Conservation (phyloP, 1,140 invertebrate species). For the Euura lappo region DNA sequence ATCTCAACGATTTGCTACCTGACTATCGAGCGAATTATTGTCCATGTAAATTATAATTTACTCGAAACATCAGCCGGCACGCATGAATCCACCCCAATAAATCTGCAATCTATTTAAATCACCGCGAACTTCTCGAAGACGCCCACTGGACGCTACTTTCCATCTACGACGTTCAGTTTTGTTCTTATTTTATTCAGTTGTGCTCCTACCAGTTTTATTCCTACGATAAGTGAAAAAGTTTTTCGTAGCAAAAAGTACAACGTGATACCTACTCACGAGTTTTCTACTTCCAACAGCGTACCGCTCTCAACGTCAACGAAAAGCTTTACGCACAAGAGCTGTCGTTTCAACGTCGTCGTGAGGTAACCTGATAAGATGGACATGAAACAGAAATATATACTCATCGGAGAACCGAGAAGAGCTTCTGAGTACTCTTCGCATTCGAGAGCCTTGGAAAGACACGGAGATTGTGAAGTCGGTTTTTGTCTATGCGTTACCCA, state of each 20-base stretch:
- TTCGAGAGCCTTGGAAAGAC: no score
- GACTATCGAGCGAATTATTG: conserved; percentile 1
- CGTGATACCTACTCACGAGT: background rate
- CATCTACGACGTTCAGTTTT: background rate
- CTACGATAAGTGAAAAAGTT: background rate
- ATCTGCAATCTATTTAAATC: conserved; percentile 3
- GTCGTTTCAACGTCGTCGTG: background rate
- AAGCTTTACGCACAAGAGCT: conserved; percentile 5
- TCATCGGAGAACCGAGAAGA: no score
- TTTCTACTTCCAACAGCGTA: background rate
- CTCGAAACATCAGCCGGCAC: background rate
- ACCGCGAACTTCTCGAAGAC: background rate
- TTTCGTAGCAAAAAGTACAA: background rate
- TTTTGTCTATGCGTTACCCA: no score
- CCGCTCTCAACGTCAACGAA: background rate
- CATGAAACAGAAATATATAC: background rate
- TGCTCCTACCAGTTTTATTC: no score
- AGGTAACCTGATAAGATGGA: conserved; percentile 3
- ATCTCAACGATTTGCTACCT: conserved; percentile 11
- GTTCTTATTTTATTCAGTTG: background rate
- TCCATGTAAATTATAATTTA: conserved; percentile 5
- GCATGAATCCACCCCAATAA: conserved; percentile 3
- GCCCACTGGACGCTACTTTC: background rate
- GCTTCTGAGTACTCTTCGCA: no score
- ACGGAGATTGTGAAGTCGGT: no score